Evolutionary conservation across 64 coral and sea anemone genomes (phyloP), one percentile per base, ranked within the genome.

Genomic region (Montipora sp.): DNA sequence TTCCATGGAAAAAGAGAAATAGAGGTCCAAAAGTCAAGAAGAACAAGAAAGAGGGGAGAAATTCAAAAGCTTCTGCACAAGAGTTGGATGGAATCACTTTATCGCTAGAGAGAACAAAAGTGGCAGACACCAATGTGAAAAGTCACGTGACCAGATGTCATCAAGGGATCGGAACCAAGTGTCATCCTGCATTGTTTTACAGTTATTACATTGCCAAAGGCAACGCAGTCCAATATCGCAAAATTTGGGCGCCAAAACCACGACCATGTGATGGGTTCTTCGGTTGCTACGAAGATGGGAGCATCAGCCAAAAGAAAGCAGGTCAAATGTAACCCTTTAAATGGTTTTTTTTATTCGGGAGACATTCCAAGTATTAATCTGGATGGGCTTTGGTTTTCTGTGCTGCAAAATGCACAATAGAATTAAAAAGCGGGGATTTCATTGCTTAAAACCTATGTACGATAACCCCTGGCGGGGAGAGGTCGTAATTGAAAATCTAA

Each of bases 1-100:
- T 84, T 9, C 81, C 81, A n/a, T 84, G 82, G 82, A 85, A 85
- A 45, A 85, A 85, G n/a, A 65, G 82, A 8, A 67, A 85, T n/a
- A 70, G 15, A 71, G 5, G 44, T 13, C 3, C 61, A 13, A 85
- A 85, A 49, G 16, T 23, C 7, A 85, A 85, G 65, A 85, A 85
- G 6, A 6, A 6, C 11, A 57, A 57, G 48, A 85, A 85, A 22
- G 43, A 22, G 5, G 13, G 4, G 9, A 2, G 44, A 7, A 85
- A 16, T 63, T 63, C 60, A 63, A 63, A 85, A 51, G 7, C 8
- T 16, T 13, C 46, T 1, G 65, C 70, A 72, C 1, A 11, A 5
- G 82, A 85, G 8, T 65, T 72, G 15, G 82, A 85, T 46, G 66
- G 82, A 7, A 16, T 71, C 2, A 85, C n/a, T 9, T 51, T 44